Base-by-base conservation (phyloP, 2,888 invertebrate species). In the Rapana venosa region DNA sequence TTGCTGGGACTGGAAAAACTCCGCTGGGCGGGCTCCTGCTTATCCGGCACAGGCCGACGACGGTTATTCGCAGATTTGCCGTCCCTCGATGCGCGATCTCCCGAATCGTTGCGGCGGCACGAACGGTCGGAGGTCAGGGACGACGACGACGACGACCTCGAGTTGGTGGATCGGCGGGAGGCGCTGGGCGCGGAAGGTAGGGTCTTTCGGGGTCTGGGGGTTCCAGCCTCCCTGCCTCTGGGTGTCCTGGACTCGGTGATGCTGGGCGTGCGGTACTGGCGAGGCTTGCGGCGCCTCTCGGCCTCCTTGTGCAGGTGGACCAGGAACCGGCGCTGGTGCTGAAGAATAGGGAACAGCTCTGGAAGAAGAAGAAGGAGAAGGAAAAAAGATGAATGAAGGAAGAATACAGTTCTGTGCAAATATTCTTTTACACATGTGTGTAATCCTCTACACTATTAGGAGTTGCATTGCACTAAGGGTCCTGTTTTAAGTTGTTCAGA, bases 271-370 rank as follows among this genome's bases (percentile, higher is more conserved):
- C 81, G 81, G n/a, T 83, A 83, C 35, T 83, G 56, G 85, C 74
- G 70, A 17, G 87, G 74, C 13, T 70, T 66, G 20, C 35, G 56
- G 47, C 35, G 32, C 56, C 88, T 58, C 15, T 88, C 88, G 2
- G 6, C 20, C 1, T 22, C 26, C 30, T 22, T 17, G 30, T 47
- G 47, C 94, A 98, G 98, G 94, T 98, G 98, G 0, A 98, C 98
- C 93, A 99, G 98, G 0, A 98, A 98, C 2, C 98, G 97, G 95
- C 98, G 98, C 94, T 99, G 98, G 96, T 98, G 98, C 95, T 98
- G 98, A 92, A 99, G 96, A 96, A 99, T 99, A 0, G 99, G 98
- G 96, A 98, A 99, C 20, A 98, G 92, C 87, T 96, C 96, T 95
- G 93, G 0, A 93, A 93, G 89, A 90, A 58, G 4, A 47, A 47